Base-by-base conservation (phyloP, 2,113 vertebrate genomes). In the Hemicordylus capensis region DNA sequence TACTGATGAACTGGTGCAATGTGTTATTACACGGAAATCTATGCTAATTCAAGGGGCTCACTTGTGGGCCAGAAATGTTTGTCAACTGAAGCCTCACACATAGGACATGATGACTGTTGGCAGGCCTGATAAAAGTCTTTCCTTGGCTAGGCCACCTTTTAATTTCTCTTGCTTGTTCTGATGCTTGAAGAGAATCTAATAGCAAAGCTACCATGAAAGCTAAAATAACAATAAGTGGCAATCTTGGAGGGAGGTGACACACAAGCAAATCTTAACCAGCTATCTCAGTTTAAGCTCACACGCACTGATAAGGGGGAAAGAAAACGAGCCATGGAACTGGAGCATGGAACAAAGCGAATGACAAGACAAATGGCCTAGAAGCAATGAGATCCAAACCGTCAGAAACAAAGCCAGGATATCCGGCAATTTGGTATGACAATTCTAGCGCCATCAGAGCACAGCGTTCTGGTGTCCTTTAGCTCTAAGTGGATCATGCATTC, bases 401-500 rank as follows among this genome's bases (percentile, higher is more conserved):
- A n/a, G 64, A 78, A 78, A 85, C 51, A 70, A 46, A 70, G 51
- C 31, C 63, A 64, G 64, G 39, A 78, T 78, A 85, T 85, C 51
- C 64, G 59, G 63, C 28, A 69, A 14, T 78, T 58, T 59, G 31
- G 58, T 37, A 46, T 15, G 24, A 74, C 56, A 6, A 48, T 34
- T 34, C 12, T 70, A 58, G 31, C 20, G 46, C 42, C 64, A 77
- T 31, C 20, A 34, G 11, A 51, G 59, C 26, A 28, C 31, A 75
- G 24, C 17, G 4, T 2, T 26, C 46, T 10, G 22, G 59, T 67
- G 34, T 10, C 26, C 48, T 78, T 46, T 28, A 56, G 14, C 54
- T 37, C 37, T 37, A 14, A 34, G 39, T n/a, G 51, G 12, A 46
- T n/a, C 22, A 20, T 34, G 54, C n/a, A 69, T 70, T 85, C 28